These are phyloP conservation scores for Gisinianus flammeolus DNA, from an alignment of 2,888 invertebrate species.

Conservation along the genomic window DNA sequence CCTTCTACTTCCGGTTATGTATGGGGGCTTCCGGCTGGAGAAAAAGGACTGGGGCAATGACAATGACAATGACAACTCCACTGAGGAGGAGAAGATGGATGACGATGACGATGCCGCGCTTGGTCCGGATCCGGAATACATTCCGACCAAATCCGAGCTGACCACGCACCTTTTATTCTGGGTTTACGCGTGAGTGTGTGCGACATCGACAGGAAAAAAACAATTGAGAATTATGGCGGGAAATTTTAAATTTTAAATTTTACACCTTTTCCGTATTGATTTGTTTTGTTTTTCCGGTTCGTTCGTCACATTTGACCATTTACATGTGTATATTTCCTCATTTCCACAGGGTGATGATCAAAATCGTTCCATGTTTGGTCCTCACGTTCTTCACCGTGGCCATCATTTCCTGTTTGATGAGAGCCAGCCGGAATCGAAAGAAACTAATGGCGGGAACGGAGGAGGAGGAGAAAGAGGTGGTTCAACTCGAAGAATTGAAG, in stretches of 20 bases:
- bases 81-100: too few relatives aligned
- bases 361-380: neutral
- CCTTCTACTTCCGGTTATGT: neutral
- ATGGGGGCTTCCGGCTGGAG: neutral
- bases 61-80: too few relatives aligned
- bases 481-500: neutral
- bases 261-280: neutral
- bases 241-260: neutral
- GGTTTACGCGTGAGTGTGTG: too few relatives aligned
- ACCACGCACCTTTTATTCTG: too few relatives aligned
- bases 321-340: neutral
- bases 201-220: too few relatives aligned
- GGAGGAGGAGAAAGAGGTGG: neutral
- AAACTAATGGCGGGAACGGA: too few relatives aligned
- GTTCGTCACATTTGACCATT: neutral
- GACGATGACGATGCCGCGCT: too few relatives aligned
- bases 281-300: neutral
- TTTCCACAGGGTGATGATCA: neutral
- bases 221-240: neutral
- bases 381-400: neutral
- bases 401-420: neutral
- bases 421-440: neutral
- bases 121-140: too few relatives aligned
- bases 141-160: too few relatives aligned
- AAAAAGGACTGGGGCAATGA: too few relatives aligned